Percentiles rank a stretch among this genome's conserved stretches.
These are phyloP conservation scores for Myrmecobius fasciatus DNA, from an alignment of 2,113 vertebrate genomes.

Conservation along the genomic window DNA sequence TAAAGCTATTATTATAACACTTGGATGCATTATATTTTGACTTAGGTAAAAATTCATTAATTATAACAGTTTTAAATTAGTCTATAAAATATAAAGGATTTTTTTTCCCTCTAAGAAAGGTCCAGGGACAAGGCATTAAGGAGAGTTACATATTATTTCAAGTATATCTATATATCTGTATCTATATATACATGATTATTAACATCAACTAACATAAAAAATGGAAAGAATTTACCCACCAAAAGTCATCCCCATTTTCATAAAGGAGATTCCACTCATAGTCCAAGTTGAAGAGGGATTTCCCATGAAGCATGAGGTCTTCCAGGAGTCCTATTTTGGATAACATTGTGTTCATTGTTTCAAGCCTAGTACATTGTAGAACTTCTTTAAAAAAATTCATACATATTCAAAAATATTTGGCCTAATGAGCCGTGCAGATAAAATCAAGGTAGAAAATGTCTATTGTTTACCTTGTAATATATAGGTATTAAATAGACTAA, in stretches of 20 bases:
- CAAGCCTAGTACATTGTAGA: background rate
- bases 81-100: conserved; percentile 35
- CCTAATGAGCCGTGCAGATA: background rate
- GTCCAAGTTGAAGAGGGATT: background rate
- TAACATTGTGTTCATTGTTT: background rate
- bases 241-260: background rate
- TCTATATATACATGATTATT: background rate
- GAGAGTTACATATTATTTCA: conserved; percentile 33
- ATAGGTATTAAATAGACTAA: background rate
- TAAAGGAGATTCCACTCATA: background rate
- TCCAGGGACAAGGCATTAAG: background rate
- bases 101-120: background rate
- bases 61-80: conserved; percentile 37
- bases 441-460: background rate
- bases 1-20: conserved; percentile 17
- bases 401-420: background rate
- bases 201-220: background rate
- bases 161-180: conserved; percentile 38
- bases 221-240: background rate
- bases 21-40: conserved; percentile 5
- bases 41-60: conserved; percentile 9
- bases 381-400: background rate
- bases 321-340: background rate
- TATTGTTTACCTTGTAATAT: background rate
- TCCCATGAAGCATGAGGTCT: background rate